Evolutionary conservation across 2,113 vertebrate species (phyloP), one percentile per base, ranked within the genome.

Genomic region (Urocynchramus pylzowi): DNA sequence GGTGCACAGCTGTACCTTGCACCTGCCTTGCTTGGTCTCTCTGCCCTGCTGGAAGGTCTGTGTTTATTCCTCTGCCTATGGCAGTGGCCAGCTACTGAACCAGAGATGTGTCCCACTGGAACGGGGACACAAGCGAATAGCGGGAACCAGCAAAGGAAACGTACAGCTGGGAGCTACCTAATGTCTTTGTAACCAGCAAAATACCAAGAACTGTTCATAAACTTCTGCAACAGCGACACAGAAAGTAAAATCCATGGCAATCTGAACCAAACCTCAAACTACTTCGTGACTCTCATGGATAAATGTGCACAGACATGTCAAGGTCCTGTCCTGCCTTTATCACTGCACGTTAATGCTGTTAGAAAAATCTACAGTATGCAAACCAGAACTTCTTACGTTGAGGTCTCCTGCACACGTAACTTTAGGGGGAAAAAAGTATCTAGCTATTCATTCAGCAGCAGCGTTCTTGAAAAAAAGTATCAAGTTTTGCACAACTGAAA

Each of bases 301-400:
- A 6, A 53, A 20, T 2, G 33, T 0, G 10, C 56, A 49, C 12
- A 44, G 65, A 12, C 10, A 0, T 5, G 24, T 35, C 35, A n/a
- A 9, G 16, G 13, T 35, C 56, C 19, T 17, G 2, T 23, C 45
- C 52, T 4, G 4, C 64, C 60, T n/a, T 60, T 9, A 56, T 57
- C 64, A 13, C 35, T 12, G 15, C 18, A 6, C 2, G 0, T 5
- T 17, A 27, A 9, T 3, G 28, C 4, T 21, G 11, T 0, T 41
- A 23, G 21, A 31, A 74, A 73, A 53, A 42, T 3, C 56, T 14
- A 4, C 42, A 30, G 21, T 21, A 23, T 16, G n/a, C 52, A 63
- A 53, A 44, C 39, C n/a, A 47, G 28, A 47, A 14, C 42, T 45
- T 41, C 28, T 7, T 3, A 23, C 9, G 3, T 1, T 7, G 3